phyloP scores from a whole-genome alignment of 2,113 vertebrate genomes.

The Carassius gibelio region DNA sequence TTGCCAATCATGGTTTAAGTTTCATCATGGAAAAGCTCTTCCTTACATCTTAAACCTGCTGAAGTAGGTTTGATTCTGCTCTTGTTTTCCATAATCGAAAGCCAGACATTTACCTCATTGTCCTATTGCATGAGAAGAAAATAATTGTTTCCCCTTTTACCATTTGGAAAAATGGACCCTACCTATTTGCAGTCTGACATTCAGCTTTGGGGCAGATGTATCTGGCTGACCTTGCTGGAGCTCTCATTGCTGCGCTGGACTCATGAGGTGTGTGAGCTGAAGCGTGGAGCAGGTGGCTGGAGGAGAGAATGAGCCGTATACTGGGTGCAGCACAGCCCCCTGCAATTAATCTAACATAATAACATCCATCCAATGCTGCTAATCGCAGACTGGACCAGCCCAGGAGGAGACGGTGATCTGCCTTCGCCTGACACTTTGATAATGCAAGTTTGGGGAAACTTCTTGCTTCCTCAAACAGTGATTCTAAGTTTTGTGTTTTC shows the following conservation, averaged over 20 bases:
- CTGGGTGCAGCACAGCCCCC: conserved; percentile 26
- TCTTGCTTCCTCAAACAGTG: background rate
- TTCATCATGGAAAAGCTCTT: conserved; percentile 32
- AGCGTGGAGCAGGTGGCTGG: conserved; percentile 65
- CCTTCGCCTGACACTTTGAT: background rate
- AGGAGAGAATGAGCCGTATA: conserved; percentile 59
- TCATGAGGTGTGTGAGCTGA: conserved; percentile 26
- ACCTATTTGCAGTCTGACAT: conserved; percentile 31
- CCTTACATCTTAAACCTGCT: background rate
- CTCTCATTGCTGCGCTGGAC: conserved; percentile 18
- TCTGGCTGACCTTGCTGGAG: conserved; percentile 48
- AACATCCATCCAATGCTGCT: conserved; percentile 27
- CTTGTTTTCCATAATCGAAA: conserved; percentile 17
- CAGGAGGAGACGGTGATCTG: background rate
- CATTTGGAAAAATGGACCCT: conserved; percentile 17
- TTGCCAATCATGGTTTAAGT: background rate
- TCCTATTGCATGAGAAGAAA: conserved; percentile 28
- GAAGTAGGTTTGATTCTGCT: conserved; percentile 19
- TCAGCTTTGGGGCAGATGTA: conserved; percentile 52
- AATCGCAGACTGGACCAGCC: conserved; percentile 17
- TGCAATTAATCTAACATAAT: conserved; percentile 53
- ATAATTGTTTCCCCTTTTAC: conserved; percentile 24
- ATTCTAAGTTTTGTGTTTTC: background rate
- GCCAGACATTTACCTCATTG: conserved; percentile 30
- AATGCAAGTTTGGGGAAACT: background rate